phyloP scores from a whole-genome alignment of 2,797 vertebrate species.

The Sphenopsis melanotis region DNA sequence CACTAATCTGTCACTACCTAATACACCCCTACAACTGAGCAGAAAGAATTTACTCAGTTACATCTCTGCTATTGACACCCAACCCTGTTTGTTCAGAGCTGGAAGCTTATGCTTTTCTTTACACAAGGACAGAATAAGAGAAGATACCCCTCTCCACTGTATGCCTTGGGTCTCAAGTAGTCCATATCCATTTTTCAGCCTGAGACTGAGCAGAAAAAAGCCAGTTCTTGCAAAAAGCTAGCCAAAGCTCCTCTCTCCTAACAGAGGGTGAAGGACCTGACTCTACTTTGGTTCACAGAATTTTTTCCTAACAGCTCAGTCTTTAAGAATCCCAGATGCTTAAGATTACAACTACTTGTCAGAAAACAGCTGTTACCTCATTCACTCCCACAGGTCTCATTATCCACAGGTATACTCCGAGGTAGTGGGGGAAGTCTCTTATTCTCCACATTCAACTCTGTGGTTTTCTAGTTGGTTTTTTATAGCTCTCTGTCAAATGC shows the following conservation, averaged over 20 bases:
- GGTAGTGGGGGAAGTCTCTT: accelerated
- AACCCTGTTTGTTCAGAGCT: not conserved
- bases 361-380: not conserved
- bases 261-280: not conserved
- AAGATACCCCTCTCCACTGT: not conserved
- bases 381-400: not conserved
- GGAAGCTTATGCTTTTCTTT: not conserved
- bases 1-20: not conserved
- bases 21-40: accelerated
- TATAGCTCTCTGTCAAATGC: not conserved
- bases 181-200: not conserved
- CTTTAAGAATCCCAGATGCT: not conserved
- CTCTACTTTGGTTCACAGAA: no score
- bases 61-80: not conserved
- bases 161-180: not conserved
- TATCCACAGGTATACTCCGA: not conserved
- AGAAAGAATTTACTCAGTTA: not conserved
- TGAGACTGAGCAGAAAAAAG: not conserved
- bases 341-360: not conserved
- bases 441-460: not conserved
- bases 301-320: not conserved
- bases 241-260: not conserved
- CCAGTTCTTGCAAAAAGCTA: not conserved
- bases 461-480: not conserved
- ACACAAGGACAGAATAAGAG: not conserved